Evolutionary conservation across 1,140 invertebrate species (phyloP).

Genomic region (Heliconius eleuchia): DNA sequence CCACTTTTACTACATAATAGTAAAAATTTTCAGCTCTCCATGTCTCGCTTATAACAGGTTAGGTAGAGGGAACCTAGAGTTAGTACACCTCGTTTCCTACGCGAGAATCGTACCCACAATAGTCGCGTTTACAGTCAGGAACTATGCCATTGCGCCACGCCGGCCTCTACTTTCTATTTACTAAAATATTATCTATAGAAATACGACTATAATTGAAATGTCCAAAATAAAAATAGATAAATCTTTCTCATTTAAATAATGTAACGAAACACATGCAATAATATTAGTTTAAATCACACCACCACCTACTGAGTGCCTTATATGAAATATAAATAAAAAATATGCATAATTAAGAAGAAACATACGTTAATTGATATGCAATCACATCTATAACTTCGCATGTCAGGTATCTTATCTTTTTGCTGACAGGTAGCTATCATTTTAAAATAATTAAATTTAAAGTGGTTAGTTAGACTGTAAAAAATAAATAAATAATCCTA

Average conservation of each 20-base stretch:
- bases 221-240: too few relatives aligned
- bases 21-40: neutral
- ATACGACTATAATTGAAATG: too few relatives aligned
- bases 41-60: neutral
- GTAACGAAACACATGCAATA: slow-evolving; percentile 1
- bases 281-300: neutral
- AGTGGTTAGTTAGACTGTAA: neutral
- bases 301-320: neutral
- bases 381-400: neutral
- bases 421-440: neutral
- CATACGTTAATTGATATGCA: slow-evolving; percentile 3
- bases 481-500: neutral
- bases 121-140: too few relatives aligned
- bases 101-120: too few relatives aligned
- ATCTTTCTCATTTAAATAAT: neutral
- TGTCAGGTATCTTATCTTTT: neutral
- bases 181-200: too few relatives aligned
- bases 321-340: neutral
- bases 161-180: too few relatives aligned
- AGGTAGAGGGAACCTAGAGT: neutral
- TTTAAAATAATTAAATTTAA: neutral
- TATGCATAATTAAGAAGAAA: slow-evolving; percentile 3
- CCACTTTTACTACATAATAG: neutral
- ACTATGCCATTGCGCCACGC: too few relatives aligned
- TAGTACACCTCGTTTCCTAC: neutral